Evolutionary conservation across 2,888 invertebrate species (phyloP).

Genomic region (Pristionchus maxplancki): DNA sequence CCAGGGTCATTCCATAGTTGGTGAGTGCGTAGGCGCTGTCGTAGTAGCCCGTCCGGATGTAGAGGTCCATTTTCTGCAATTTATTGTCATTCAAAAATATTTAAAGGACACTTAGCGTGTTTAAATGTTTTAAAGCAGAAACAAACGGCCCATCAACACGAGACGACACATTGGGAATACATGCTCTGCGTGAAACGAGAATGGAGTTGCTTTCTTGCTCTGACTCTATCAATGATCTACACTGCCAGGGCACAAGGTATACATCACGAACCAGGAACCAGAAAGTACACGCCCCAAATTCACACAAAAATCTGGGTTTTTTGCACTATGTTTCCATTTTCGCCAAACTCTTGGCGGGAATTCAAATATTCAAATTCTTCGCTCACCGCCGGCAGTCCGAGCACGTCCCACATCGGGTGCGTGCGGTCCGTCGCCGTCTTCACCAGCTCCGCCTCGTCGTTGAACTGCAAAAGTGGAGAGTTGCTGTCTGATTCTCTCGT

Average conservation of each 20-base stretch:
- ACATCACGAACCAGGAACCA: no score
- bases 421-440: slow-evolving; percentile 61
- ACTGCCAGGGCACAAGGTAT: no score
- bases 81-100: no score
- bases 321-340: neutral
- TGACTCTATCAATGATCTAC: neutral
- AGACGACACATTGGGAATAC: no score
- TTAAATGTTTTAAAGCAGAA: no score
- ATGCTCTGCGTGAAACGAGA: neutral
- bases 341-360: neutral
- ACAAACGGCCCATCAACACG: no score
- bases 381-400: slow-evolving; percentile 67
- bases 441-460: slow-evolving; percentile 64
- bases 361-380: neutral
- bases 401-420: slow-evolving; percentile 72
- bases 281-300: no score
- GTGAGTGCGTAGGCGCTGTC: slow-evolving; percentile 76
- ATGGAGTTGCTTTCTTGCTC: no score
- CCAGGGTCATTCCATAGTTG: slow-evolving; percentile 71
- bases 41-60: slow-evolving; percentile 74
- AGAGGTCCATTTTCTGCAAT: slow-evolving; percentile 75
- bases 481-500: no score
- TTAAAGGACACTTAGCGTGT: no score
- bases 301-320: neutral
- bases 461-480: slow-evolving; percentile 5